Percentiles rank a stretch among this genome's conserved stretches.
Conservation (phyloP, 2,113 vertebrate species). For the Hippocampus mohnikei region DNA sequence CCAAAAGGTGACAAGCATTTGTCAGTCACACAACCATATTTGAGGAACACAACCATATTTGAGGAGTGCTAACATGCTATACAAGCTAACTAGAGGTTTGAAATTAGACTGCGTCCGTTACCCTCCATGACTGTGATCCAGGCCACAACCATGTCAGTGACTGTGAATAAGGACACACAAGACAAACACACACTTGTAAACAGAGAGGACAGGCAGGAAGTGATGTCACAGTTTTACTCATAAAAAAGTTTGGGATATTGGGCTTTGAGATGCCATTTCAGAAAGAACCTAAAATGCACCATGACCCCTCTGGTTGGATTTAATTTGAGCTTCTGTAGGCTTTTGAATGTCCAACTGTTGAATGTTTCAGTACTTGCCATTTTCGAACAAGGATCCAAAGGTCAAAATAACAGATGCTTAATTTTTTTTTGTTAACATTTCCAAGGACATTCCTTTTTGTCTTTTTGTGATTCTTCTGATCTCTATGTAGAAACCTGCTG, state of each 20-base stretch:
- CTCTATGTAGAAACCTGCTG: too few species aligned
- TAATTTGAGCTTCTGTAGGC: too few species aligned
- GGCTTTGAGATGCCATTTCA: background rate
- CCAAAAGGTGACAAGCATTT: background rate
- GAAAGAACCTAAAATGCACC: background rate
- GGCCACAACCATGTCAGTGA: constrained; percentile 67
- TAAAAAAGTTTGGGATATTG: background rate
- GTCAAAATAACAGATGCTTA: too few species aligned
- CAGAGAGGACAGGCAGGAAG: constrained; percentile 32
- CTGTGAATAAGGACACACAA: constrained; percentile 52
- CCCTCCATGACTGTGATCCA: constrained; percentile 75
- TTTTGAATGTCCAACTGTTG: too few species aligned
- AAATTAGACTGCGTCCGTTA: constrained; percentile 44
- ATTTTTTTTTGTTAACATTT: too few species aligned
- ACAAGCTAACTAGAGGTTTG: constrained; percentile 30
- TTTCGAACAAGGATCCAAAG: too few species aligned
- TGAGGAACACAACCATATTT: constrained; percentile 4
- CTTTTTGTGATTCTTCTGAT: too few species aligned
- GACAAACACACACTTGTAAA: constrained; percentile 52
- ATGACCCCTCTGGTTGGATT: background rate
- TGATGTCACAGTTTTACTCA: background rate
- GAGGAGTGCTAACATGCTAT: constrained; percentile 17
- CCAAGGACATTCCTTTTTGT: too few species aligned
- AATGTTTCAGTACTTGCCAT: too few species aligned
- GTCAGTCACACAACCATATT: background rate